phyloP scores from a whole-genome alignment of 2,797 vertebrate species.

The Megalops cyprinoides region DNA sequence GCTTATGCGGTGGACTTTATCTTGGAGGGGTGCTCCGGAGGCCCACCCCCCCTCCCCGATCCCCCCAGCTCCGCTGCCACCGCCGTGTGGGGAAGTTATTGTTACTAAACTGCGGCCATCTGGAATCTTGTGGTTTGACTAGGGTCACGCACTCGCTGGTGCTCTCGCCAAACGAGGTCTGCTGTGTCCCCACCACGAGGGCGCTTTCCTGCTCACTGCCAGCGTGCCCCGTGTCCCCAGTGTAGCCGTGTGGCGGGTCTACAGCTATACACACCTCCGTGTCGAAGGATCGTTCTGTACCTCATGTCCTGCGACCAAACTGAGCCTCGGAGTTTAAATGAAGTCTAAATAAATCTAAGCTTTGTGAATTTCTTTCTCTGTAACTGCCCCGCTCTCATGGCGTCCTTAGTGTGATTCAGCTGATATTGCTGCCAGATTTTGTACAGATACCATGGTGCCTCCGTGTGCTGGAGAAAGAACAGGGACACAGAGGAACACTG shows the following conservation, averaged over 20 bases:
- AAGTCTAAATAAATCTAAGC: no score
- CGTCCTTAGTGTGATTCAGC: neutral
- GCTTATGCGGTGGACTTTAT: constrained; percentile 38
- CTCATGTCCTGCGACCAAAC: neutral
- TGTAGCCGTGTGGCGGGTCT: no score
- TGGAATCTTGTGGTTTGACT: constrained; percentile 39
- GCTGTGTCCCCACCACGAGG: neutral
- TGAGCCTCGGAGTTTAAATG: neutral
- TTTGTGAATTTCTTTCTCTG: neutral
- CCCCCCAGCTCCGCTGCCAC: constrained; percentile 33
- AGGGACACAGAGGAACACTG: constrained; percentile 14
- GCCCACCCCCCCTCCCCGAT: neutral
- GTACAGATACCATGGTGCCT: neutral
- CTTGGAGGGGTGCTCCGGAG: constrained; percentile 23
- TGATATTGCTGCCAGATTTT: neutral
- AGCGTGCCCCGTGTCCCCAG: no score
- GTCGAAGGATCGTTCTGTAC: no score
- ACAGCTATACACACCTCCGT: no score
- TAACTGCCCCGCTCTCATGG: neutral
- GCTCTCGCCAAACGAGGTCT: neutral
- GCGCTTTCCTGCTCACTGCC: no score
- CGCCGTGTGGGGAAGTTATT: constrained; percentile 33
- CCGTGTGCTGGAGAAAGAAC: constrained; percentile 12
- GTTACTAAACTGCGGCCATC: constrained; percentile 40
- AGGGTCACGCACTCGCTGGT: constrained; percentile 47